Base-by-base conservation (phyloP, 2,888 invertebrate species). In the Trichogramma dendrolimi region DNA sequence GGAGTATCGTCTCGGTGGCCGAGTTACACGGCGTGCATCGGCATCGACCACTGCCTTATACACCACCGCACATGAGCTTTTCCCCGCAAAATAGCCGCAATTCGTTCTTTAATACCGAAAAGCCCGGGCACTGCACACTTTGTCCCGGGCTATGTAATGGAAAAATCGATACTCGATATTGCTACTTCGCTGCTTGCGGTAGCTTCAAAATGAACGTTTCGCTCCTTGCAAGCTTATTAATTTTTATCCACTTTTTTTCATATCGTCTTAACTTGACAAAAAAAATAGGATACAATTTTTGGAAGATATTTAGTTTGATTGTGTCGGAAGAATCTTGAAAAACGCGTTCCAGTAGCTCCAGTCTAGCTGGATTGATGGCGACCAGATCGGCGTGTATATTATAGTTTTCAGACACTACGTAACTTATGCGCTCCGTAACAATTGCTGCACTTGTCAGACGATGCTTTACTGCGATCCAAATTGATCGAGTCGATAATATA, bases 121-220 rank as follows among this genome's bases (percentile, higher is more conserved):
- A 27, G 27, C 27, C 27, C 27, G 70, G 70, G 72, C 70, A 72
- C 77, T 75, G 73, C 75, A 75, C 27, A 76, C 73, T 75, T 75
- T 75, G 70, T 75, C 73, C 68, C 68, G 66, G 69, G 70, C 73
- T 77, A 27, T 27, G 27, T 27, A 76, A 77, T 75, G 75, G 74
- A 75, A 77, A 77, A 76, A 73, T 76, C 77, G 75, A 77, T 77
- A 75, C 72, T 68, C 74, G 74, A 76, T 76, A 75, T 71, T 72
- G 62, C 65, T 71, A 64, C 71, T 63, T 69, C 63, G 56, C 61
- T 68, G 70, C 70, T 69, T 68, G 68, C 68, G 67, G 61, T 62
- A 65, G 61, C 42, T 2, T 27, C 27, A 27, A 27, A 27, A 27
- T 27, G 27, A 27, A 27, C 27, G 2, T 27, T 27, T 27, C 27